Percentiles rank a stretch among this genome's conserved stretches.
phyloP scores from a whole-genome alignment of 2,888 invertebrate species.

The Habrosyne pyritoides region DNA sequence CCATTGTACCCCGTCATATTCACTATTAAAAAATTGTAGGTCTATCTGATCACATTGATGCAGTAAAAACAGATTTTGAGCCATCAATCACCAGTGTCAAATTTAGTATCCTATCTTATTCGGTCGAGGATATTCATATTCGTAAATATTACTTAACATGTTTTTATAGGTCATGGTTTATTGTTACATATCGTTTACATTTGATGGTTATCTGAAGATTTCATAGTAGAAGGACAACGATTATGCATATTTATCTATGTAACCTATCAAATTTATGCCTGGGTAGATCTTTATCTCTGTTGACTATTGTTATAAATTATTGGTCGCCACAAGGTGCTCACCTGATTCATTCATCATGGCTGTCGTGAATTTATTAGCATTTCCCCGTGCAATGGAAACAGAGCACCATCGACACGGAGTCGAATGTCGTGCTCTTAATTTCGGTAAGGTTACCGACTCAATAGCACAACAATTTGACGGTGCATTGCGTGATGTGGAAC shows the following conservation, averaged over 20 bases:
- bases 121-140: neutral
- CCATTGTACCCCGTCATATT: conserved; percentile 34
- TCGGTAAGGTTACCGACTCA: conserved; percentile 61
- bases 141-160: neutral
- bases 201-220: neutral
- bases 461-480: conserved; percentile 43
- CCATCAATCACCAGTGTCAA: neutral
- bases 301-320: too few relatives aligned
- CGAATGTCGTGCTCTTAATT: conserved; percentile 61
- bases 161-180: neutral
- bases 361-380: conserved; percentile 19
- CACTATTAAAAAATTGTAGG: too few relatives aligned
- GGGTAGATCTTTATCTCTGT: too few relatives aligned
- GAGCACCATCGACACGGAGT: conserved; percentile 23
- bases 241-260: too few relatives aligned
- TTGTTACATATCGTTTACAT: neutral
- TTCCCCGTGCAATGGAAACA: conserved; percentile 35
- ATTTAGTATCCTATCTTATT: neutral
- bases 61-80: neutral
- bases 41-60: too few relatives aligned
- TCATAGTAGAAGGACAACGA: neutral
- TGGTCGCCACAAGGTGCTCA: too few relatives aligned
- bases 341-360: too few relatives aligned
- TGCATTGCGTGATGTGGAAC: conserved; percentile 51
- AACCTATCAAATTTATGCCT: too few relatives aligned